Conservation (phyloP, 1,140 invertebrate genomes). For the Leptopilina clavipes region DNA sequence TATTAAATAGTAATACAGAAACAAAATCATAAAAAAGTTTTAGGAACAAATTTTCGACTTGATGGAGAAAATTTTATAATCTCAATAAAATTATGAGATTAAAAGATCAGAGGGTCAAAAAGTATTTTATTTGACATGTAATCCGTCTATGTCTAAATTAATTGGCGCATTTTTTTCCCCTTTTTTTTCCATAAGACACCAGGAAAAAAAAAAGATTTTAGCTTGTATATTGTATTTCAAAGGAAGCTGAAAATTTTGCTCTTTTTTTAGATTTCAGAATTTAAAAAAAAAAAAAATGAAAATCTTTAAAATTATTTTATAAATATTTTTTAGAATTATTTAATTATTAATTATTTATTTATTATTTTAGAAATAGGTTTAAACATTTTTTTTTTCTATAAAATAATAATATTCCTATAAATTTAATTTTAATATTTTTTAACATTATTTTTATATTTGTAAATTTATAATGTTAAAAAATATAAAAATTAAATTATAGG, state of each 20-base stretch:
- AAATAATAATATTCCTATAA: too few relatives aligned
- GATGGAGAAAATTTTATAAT: slow-evolving; percentile 12
- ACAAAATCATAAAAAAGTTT: slow-evolving; percentile 8
- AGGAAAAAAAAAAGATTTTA: background rate
- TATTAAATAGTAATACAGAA: background rate
- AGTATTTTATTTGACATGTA: background rate
- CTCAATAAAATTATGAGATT: slow-evolving; percentile 26
- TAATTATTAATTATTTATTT: too few relatives aligned
- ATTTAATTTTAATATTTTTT: too few relatives aligned
- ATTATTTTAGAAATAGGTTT: too few relatives aligned
- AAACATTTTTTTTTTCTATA: too few relatives aligned
- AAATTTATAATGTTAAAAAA: too few relatives aligned
- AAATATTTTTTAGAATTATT: too few relatives aligned
- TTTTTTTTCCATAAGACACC: slow-evolving; percentile 3
- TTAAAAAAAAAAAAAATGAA: background rate
- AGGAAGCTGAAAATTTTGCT: background rate
- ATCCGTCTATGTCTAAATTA: background rate
- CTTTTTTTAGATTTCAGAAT: background rate
- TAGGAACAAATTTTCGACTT: background rate
- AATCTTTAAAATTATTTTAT: too few relatives aligned
- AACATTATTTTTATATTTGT: too few relatives aligned
- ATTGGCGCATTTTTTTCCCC: background rate
- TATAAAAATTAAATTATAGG: too few relatives aligned
- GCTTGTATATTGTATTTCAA: background rate
- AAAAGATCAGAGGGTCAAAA: slow-evolving; percentile 32